phyloP scores from a whole-genome alignment of 2,888 invertebrate genomes.

The Xestia rhomboidea region DNA sequence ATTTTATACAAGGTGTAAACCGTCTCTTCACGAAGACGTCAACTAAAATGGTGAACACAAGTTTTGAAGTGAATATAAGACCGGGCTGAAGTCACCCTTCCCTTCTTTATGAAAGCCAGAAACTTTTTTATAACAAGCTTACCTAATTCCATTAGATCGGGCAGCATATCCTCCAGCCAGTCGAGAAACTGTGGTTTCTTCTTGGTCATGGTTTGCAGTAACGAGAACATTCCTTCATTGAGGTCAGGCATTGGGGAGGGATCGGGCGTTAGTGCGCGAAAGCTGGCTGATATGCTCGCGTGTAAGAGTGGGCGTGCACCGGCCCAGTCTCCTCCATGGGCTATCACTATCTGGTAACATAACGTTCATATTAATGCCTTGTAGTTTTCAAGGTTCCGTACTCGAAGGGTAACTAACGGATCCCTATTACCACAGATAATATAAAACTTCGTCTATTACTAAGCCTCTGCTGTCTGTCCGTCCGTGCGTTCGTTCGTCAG shows the following conservation, averaged over 20 bases:
- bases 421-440: no score
- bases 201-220: slow-evolving; percentile 92
- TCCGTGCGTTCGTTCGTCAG: no score
- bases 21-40: background rate
- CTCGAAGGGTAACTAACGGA: no score
- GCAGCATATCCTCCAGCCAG: slow-evolving; percentile 80
- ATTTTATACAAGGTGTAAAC: background rate
- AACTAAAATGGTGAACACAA: background rate
- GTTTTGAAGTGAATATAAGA: background rate
- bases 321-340: slow-evolving; percentile 82
- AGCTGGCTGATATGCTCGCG: slow-evolving; percentile 74
- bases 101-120: background rate
- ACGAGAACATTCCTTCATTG: slow-evolving; percentile 92
- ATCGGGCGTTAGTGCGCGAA: slow-evolving; percentile 86
- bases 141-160: slow-evolving; percentile 82
- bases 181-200: slow-evolving; percentile 90
- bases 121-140: slow-evolving; percentile 24
- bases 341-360: slow-evolving; percentile 80
- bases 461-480: no score
- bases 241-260: slow-evolving; percentile 93
- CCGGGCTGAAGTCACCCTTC: background rate
- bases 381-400: background rate
- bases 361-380: background rate
- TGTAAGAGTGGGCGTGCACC: slow-evolving; percentile 76
- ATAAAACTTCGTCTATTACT: no score